These are phyloP conservation scores for Microhierax caerulescens DNA, from an alignment of 2,797 vertebrate genomes.

Conservation along the genomic window DNA sequence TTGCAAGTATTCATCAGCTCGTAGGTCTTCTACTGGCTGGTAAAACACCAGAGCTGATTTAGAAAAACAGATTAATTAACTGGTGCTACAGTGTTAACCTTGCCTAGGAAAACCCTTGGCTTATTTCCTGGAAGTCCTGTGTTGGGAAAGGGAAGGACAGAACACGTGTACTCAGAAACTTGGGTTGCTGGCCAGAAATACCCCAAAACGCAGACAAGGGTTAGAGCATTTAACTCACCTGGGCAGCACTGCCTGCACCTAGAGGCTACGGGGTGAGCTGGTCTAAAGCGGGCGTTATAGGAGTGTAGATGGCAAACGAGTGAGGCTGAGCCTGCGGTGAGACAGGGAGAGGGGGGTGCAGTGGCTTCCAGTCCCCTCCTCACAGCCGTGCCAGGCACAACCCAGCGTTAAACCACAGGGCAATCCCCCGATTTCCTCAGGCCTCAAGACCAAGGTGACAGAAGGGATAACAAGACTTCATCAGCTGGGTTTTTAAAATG, in stretches of 20 bases:
- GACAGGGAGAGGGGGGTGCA: accelerated
- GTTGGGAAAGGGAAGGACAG: not conserved
- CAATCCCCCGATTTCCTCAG: not conserved
- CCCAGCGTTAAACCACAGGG: not conserved
- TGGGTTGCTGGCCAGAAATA: not conserved
- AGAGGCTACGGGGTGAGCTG: not conserved
- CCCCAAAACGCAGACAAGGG: not conserved
- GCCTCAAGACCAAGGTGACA: not conserved
- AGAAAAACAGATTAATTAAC: slow-evolving; percentile 56
- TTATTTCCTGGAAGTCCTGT: not conserved
- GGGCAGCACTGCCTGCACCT: not conserved
- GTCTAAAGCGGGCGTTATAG: accelerated
- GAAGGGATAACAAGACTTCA: not conserved
- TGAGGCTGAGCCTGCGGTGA: not conserved
- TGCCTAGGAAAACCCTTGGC: not conserved
- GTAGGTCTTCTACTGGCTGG: not conserved
- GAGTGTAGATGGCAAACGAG: not conserved
- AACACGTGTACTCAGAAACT: not conserved
- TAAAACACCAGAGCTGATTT: slow-evolving; percentile 17
- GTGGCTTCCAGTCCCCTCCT: not conserved
- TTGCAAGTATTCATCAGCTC: slow-evolving; percentile 26
- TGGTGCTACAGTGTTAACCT: not conserved
- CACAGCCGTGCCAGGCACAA: not conserved
- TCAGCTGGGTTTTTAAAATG: not conserved
- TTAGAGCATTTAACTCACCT: not conserved